Evolutionary conservation across 2,888 invertebrate genomes (phyloP).

Genomic region (Drosophila vallismaia): DNA sequence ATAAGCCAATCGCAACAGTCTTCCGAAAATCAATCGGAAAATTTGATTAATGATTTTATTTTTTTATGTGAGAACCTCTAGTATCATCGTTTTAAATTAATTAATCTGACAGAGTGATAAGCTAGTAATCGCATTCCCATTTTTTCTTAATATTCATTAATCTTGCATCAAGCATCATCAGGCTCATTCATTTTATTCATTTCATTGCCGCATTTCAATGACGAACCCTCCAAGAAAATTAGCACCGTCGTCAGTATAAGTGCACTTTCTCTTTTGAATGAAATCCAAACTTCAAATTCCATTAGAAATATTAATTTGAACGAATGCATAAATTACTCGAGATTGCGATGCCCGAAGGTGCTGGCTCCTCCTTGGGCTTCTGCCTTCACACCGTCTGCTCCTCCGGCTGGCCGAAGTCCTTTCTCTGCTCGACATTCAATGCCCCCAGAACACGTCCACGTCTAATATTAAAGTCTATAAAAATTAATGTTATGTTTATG

Average conservation of each 20-base stretch:
- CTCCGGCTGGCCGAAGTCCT: not conserved
- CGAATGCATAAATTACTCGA: slow-evolving; percentile 49
- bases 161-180: not conserved
- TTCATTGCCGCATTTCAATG: slow-evolving; percentile 15
- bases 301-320: slow-evolving; percentile 75
- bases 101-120: not conserved
- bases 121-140: not conserved
- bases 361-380: slow-evolving; percentile 25
- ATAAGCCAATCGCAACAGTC: not conserved
- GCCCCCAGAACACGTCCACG: slow-evolving; percentile 43
- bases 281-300: slow-evolving; percentile 66
- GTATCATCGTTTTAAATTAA: not conserved
- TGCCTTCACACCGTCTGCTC: slow-evolving; percentile 2
- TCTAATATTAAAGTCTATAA: slow-evolving; percentile 65
- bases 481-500: slow-evolving; percentile 77
- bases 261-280: slow-evolving; percentile 50
- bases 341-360: slow-evolving; percentile 33
- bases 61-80: not conserved
- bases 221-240: slow-evolving; percentile 29
- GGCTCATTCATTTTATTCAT: not conserved
- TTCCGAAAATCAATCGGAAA: not conserved
- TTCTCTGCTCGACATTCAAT: slow-evolving; percentile 2
- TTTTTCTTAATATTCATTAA: slow-evolving; percentile 1
- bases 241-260: slow-evolving; percentile 23
- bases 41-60: not conserved